phyloP scores from a whole-genome alignment of 2,113 vertebrate genomes.

The human region DNA sequence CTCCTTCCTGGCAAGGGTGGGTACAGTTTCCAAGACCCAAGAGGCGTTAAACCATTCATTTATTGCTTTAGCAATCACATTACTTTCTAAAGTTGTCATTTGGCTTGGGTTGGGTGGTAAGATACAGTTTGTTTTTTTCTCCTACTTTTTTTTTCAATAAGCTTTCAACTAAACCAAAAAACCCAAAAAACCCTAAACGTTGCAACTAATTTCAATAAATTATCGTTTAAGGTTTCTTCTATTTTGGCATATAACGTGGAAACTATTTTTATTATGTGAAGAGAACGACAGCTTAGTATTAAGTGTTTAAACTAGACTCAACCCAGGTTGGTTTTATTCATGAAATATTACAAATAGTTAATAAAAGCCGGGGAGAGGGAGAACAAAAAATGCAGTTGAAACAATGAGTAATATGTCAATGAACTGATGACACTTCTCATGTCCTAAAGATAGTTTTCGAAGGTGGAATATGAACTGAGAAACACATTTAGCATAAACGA shows the following conservation, averaged over 20 bases:
- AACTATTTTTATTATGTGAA: conserved; percentile 41
- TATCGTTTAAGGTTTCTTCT: conserved; percentile 54
- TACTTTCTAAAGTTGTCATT: conserved; percentile 55
- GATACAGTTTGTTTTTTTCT: conserved; percentile 3
- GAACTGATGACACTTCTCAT: neutral
- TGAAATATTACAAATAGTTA: conserved; percentile 16
- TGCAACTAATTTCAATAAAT: conserved; percentile 73
- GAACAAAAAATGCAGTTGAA: neutral
- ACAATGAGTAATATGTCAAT: neutral
- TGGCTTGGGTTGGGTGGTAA: conserved; percentile 40
- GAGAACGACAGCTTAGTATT: conserved; percentile 52
- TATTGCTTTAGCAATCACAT: conserved; percentile 47
- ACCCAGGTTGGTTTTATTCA: conserved; percentile 27
- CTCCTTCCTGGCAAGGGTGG: conserved; percentile 16
- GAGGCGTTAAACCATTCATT: conserved; percentile 40
- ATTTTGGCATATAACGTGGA: conserved; percentile 49
- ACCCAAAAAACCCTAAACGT: neutral
- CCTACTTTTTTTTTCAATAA: neutral
- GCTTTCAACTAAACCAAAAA: neutral
- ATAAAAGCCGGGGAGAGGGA: neutral
- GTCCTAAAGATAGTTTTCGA: neutral
- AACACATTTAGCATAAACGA: neutral
- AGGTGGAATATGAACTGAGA: neutral
- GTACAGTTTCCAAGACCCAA: conserved; percentile 38
- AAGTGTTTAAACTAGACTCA: conserved; percentile 57